Evolutionary conservation across 2,797 vertebrate species (phyloP).

Genomic region (Loris lydekkerianus): DNA sequence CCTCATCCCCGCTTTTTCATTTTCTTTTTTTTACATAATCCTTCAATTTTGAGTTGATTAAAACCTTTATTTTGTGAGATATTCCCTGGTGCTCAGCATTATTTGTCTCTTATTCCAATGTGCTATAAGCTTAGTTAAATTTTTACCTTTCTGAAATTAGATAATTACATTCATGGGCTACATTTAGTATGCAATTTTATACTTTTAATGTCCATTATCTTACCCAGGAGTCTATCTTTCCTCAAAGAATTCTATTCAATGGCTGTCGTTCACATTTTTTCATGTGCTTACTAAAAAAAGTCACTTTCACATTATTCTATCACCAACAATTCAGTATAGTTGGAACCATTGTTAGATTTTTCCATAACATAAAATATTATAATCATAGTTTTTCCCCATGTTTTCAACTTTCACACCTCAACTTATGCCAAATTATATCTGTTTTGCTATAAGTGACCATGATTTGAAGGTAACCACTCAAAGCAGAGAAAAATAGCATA

Average conservation of each 20-base stretch:
- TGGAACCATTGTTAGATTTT: not conserved
- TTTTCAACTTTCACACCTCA: not conserved
- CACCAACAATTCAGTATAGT: not conserved
- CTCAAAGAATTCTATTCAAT: constrained; percentile 33
- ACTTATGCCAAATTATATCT: not conserved
- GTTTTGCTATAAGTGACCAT: not conserved
- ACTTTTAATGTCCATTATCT: constrained; percentile 51
- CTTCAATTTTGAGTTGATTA: not conserved
- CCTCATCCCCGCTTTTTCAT: not conserved
- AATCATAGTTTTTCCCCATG: not conserved
- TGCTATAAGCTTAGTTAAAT: constrained; percentile 18
- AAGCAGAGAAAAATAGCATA: not conserved
- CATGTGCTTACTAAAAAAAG: not conserved
- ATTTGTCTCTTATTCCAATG: not conserved
- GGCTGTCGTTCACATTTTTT: constrained; percentile 23
- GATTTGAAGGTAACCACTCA: not conserved
- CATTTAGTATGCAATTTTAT: constrained; percentile 49
- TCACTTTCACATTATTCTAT: not conserved
- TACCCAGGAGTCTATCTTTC: not conserved
- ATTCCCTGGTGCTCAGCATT: not conserved
- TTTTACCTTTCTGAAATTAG: constrained; percentile 55
- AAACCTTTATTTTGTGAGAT: not conserved
- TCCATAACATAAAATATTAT: not conserved
- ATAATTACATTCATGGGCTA: constrained; percentile 44
- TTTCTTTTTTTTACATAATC: not conserved